Evolutionary conservation across 64 coral and sea anemone species (phyloP).

Genomic region (Dendronephthya gigantea): DNA sequence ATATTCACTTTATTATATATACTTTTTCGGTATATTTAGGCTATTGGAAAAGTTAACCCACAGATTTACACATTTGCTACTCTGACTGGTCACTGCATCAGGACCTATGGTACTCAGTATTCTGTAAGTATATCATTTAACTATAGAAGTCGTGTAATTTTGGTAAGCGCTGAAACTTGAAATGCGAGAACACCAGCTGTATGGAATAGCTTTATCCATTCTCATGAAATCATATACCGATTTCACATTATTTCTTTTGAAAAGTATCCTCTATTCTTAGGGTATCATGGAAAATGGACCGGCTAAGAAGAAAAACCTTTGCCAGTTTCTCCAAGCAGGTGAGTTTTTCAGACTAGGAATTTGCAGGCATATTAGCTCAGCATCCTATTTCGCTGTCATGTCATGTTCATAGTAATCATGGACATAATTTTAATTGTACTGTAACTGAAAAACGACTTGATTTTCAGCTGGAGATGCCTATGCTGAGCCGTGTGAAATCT

Average conservation of each 20-base stretch:
- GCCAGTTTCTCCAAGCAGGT: not conserved
- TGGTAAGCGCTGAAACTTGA: too few relatives aligned
- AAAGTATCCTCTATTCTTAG: not conserved
- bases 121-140: constrained; percentile 27
- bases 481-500: not conserved
- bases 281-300: not conserved
- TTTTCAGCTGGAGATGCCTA: not conserved
- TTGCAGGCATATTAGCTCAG: not conserved
- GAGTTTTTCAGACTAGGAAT: not conserved
- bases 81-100: constrained; percentile 72
- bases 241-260: too few relatives aligned
- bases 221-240: too few relatives aligned
- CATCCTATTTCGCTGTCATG: not conserved
- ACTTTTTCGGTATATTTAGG: constrained; percentile 30
- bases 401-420: too few relatives aligned
- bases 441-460: not conserved
- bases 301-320: not conserved
- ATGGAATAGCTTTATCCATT: too few relatives aligned
- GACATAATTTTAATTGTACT: too few relatives aligned
- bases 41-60: constrained; percentile 50
- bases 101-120: constrained; percentile 60
- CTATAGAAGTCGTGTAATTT: too few relatives aligned
- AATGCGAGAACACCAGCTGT: too few relatives aligned
- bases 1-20: too few relatives aligned
- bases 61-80: constrained; percentile 83